These are phyloP conservation scores for Argentina silus DNA, from an alignment of 2,797 vertebrate genomes.

Conservation along the genomic window DNA sequence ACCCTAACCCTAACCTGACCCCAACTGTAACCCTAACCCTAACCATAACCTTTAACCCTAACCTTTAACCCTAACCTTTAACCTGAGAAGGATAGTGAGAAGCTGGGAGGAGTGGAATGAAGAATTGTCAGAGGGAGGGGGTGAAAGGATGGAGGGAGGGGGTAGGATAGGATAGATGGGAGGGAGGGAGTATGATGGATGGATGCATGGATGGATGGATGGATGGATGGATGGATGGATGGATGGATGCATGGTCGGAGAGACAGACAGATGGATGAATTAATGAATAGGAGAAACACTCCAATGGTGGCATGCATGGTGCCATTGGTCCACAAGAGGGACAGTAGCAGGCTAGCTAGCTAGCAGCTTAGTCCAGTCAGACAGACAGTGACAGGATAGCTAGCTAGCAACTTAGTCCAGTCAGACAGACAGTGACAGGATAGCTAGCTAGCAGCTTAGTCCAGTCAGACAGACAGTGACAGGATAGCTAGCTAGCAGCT, in stretches of 20 bases:
- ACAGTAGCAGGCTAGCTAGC: background rate
- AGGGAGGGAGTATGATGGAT: too few relatives aligned
- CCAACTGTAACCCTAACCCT: too few relatives aligned
- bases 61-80: too few relatives aligned
- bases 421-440: too few relatives aligned
- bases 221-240: too few relatives aligned
- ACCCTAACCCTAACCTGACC: too few relatives aligned
- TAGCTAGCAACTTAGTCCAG: background rate
- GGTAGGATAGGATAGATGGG: background rate
- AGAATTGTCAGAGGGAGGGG: background rate
- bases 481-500: background rate
- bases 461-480: background rate
- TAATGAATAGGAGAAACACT: background rate
- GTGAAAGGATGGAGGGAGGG: background rate
- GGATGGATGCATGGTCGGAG: too few relatives aligned
- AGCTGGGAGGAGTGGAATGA: background rate
- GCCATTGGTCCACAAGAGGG: background rate
- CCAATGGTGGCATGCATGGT: slow-evolving; percentile 2
- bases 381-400: too few relatives aligned
- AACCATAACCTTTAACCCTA: too few relatives aligned
- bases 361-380: background rate
- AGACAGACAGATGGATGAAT: too few relatives aligned
- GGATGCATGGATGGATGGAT: too few relatives aligned
- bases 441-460: background rate
- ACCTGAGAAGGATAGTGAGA: background rate